Evolutionary conservation across 92 coral and sea anemone species (phyloP).

Genomic region (Porites divaricata): DNA sequence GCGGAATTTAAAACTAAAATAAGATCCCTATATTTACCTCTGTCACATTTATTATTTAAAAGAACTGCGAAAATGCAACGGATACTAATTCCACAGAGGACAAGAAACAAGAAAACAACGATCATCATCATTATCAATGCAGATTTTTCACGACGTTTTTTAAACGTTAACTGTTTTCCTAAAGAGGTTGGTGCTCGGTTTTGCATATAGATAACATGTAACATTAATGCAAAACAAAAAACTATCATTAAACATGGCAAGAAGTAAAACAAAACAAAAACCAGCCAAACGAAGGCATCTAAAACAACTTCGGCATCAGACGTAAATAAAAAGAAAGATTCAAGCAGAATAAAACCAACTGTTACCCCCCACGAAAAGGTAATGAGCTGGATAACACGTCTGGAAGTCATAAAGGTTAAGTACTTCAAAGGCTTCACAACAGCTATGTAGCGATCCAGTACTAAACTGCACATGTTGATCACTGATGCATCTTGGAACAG

Average conservation of each 20-base stretch:
- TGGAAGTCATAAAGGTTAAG: neutral
- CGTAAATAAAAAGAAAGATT: neutral
- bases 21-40: too few relatives aligned
- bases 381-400: neutral
- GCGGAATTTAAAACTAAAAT: too few relatives aligned
- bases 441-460: constrained; percentile 6
- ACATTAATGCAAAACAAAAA: neutral
- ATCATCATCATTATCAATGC: too few relatives aligned
- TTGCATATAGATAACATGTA: neutral
- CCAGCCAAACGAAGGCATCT: neutral
- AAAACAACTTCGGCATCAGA: neutral
- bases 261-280: neutral
- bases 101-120: too few relatives aligned
- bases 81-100: too few relatives aligned
- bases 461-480: neutral
- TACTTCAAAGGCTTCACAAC: neutral
- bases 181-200: neutral
- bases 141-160: too few relatives aligned
- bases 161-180: neutral
- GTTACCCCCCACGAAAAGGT: neutral
- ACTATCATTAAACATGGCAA: neutral
- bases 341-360: neutral
- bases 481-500: neutral
- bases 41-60: too few relatives aligned
- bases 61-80: too few relatives aligned